Conservation (phyloP, 2,888 invertebrate species). For the Merodon equestris region DNA sequence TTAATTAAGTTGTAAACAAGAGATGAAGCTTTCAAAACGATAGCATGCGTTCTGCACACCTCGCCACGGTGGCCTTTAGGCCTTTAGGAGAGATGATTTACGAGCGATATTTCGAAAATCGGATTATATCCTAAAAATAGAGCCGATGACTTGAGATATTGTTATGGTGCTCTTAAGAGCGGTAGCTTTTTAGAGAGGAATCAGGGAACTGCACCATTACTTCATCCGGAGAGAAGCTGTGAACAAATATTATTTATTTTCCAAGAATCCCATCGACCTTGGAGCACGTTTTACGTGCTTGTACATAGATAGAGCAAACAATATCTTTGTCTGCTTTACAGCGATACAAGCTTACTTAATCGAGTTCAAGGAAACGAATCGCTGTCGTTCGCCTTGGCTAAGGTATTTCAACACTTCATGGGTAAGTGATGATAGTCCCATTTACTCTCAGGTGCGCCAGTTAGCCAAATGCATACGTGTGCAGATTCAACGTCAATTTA, state of each 20-base stretch:
- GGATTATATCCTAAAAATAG: background rate
- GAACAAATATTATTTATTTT: too few species aligned
- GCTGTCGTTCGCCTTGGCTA: slow-evolving; percentile 34
- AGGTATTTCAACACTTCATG: slow-evolving; percentile 20
- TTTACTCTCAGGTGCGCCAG: background rate
- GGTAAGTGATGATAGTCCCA: slow-evolving; percentile 13
- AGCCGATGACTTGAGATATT: background rate
- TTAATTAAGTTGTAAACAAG: slow-evolving; percentile 26
- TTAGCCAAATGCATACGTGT: too few species aligned
- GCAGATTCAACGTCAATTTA: too few species aligned
- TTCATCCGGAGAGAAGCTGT: too few species aligned
- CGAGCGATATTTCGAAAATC: background rate
- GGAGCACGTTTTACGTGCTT: too few species aligned
- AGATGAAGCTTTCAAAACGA: slow-evolving; percentile 4
- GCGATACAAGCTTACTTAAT: slow-evolving; percentile 43
- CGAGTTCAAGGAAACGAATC: slow-evolving; percentile 48
- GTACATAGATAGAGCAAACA: too few species aligned
- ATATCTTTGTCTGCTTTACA: slow-evolving; percentile 10
- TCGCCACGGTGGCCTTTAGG: too few species aligned
- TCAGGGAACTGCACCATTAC: too few species aligned
- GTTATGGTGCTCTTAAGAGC: too few species aligned
- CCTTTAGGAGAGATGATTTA: too few species aligned
- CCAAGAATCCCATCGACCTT: too few species aligned
- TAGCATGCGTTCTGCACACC: background rate
- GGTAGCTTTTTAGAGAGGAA: too few species aligned